Conservation (phyloP, 1,140 invertebrate genomes). For the Colletes latitarsis region DNA sequence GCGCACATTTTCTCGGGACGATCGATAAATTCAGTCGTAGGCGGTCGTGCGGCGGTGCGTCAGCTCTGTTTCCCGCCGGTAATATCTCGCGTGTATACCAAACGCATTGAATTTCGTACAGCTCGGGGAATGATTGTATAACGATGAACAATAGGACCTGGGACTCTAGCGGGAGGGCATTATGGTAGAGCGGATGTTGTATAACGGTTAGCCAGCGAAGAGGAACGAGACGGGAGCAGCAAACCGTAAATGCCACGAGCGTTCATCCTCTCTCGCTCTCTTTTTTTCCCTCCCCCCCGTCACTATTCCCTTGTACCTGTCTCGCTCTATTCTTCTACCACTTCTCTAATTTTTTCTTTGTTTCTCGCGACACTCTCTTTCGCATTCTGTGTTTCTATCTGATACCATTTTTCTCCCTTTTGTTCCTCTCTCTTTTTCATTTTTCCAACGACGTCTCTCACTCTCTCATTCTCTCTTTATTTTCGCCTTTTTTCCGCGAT, state of each 20-base stretch:
- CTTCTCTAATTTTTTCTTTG: slow-evolving; percentile 23
- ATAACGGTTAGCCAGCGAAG: slow-evolving; percentile 77
- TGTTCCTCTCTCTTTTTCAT: not conserved
- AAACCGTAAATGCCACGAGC: slow-evolving; percentile 71
- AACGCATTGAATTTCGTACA: slow-evolving; percentile 68
- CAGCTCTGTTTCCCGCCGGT: slow-evolving; percentile 15
- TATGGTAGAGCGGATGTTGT: slow-evolving; percentile 76
- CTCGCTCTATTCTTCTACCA: not conserved
- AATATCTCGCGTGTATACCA: slow-evolving; percentile 46
- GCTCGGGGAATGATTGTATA: slow-evolving; percentile 74
- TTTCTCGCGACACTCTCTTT: slow-evolving; percentile 36
- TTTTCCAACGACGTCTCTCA: not conserved
- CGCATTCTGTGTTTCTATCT: slow-evolving; percentile 13
- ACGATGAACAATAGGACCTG: slow-evolving; percentile 75
- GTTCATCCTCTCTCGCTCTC: slow-evolving; percentile 56
- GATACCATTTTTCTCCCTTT: slow-evolving; percentile 6
- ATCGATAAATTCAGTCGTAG: slow-evolving; percentile 59
- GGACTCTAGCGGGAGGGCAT: slow-evolving; percentile 71
- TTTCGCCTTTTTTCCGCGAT: not conserved
- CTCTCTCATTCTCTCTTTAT: not conserved
- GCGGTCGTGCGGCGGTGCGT: slow-evolving; percentile 26
- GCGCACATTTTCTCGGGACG: slow-evolving; percentile 24
- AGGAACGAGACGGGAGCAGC: slow-evolving; percentile 73
- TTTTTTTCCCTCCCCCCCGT: slow-evolving; percentile 23
- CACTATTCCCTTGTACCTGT: not conserved